These are phyloP conservation scores for Microhierax caerulescens DNA, from an alignment of 2,797 vertebrate genomes.

Conservation along the genomic window DNA sequence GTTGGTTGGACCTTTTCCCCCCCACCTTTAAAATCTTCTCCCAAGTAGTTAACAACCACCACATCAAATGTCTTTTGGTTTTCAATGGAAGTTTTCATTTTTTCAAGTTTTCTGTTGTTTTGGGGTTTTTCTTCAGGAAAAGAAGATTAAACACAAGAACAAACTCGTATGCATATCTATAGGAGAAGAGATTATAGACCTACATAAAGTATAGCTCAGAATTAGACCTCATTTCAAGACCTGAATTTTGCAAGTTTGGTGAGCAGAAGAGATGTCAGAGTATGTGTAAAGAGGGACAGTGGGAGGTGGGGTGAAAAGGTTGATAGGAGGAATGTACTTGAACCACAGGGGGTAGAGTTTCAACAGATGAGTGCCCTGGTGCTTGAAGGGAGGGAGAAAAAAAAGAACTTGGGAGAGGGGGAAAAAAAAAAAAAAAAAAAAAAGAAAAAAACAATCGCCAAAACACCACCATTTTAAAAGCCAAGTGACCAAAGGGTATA, in stretches of 20 bases:
- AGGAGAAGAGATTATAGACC: neutral
- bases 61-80: neutral
- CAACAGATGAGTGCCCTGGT: neutral
- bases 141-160: neutral
- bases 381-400: neutral
- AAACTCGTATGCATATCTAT: neutral
- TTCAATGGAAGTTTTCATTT: neutral
- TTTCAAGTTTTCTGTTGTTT: neutral
- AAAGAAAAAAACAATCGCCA: neutral
- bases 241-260: neutral
- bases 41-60: neutral
- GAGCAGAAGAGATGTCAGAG: neutral
- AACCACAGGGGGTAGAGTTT: slow-evolving; percentile 3
- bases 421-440: neutral
- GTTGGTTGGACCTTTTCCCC: neutral
- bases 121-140: neutral
- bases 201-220: neutral
- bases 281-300: neutral
- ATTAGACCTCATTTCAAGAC: neutral
- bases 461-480: neutral
- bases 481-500: neutral
- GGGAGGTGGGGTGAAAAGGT: slow-evolving; percentile 16
- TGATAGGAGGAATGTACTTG: slow-evolving; percentile 33
- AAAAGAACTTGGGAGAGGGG: neutral
- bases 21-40: neutral